Conservation (phyloP, 2,888 invertebrate species). For the Kryphioiulus occultus region DNA sequence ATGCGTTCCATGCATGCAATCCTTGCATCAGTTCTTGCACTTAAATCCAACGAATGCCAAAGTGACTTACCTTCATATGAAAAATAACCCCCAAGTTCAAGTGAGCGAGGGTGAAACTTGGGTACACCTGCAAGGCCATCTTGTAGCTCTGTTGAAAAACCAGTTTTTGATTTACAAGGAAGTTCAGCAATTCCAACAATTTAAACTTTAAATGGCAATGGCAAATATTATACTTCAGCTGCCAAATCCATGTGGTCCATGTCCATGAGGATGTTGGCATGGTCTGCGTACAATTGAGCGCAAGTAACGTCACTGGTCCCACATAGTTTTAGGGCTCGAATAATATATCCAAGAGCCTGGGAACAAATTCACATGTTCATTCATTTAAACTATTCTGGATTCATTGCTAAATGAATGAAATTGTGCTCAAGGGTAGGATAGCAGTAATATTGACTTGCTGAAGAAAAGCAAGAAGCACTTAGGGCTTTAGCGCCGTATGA, state of each 20-base stretch:
- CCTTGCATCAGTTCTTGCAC: too few relatives aligned
- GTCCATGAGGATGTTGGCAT: conserved; percentile 57
- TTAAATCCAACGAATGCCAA: too few relatives aligned
- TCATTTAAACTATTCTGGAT: background rate
- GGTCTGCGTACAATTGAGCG: conserved; percentile 57
- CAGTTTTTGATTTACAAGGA: too few relatives aligned
- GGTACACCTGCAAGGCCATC: conserved; percentile 56
- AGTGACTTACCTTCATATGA: conserved; percentile 56
- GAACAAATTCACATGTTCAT: conserved; percentile 29
- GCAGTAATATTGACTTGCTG: too few relatives aligned
- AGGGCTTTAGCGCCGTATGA: too few relatives aligned
- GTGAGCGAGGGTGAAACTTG: conserved; percentile 56
- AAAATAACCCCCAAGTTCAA: conserved; percentile 57
- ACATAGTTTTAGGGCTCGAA: conserved; percentile 56
- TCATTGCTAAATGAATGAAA: background rate
- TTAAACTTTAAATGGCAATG: too few relatives aligned
- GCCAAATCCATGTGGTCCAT: conserved; percentile 57
- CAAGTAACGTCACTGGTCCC: conserved; percentile 54
- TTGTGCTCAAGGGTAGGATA: too few relatives aligned
- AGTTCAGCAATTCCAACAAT: too few relatives aligned
- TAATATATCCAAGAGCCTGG: conserved; percentile 56
- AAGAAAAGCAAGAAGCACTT: too few relatives aligned
- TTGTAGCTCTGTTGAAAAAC: conserved; percentile 56
- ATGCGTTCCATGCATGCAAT: background rate
- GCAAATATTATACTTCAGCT: conserved; percentile 56